Conservation (phyloP, 1,140 invertebrate species). For the Drosophila jambulina region DNA sequence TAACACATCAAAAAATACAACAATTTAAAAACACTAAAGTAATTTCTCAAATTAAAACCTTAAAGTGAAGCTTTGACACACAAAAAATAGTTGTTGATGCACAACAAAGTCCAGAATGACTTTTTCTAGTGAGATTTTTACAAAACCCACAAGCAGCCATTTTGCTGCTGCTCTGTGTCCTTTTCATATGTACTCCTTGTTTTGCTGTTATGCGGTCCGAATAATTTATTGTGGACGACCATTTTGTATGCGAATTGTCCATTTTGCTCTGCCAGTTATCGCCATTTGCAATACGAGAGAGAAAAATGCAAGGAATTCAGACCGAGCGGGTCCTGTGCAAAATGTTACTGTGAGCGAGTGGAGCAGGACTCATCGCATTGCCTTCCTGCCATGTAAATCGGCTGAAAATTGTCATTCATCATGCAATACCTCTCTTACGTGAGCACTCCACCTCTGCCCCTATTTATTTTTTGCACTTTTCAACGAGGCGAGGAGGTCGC, state of each 20-base stretch:
- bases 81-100: not conserved
- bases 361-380: constrained; percentile 26
- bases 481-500: not conserved
- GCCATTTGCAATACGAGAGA: constrained; percentile 44
- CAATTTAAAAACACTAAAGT: not conserved
- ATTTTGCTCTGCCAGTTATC: constrained; percentile 43
- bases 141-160: not conserved
- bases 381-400: constrained; percentile 50
- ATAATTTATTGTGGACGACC: constrained; percentile 37
- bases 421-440: constrained; percentile 42
- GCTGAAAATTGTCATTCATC: constrained; percentile 77
- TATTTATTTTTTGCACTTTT: constrained; percentile 9
- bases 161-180: constrained; percentile 1
- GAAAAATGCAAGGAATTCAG: constrained; percentile 46
- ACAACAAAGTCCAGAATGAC: not conserved
- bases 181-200: constrained; percentile 12
- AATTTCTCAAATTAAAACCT: not conserved
- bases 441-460: not conserved
- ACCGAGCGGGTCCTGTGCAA: constrained; percentile 4
- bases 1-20: not conserved
- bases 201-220: constrained; percentile 31
- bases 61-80: not conserved
- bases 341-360: constrained; percentile 8
- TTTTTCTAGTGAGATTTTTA: constrained; percentile 14
- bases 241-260: constrained; percentile 34